Conservation (phyloP, 2,113 vertebrate species). For the Anarhynchus alexandrinus region DNA sequence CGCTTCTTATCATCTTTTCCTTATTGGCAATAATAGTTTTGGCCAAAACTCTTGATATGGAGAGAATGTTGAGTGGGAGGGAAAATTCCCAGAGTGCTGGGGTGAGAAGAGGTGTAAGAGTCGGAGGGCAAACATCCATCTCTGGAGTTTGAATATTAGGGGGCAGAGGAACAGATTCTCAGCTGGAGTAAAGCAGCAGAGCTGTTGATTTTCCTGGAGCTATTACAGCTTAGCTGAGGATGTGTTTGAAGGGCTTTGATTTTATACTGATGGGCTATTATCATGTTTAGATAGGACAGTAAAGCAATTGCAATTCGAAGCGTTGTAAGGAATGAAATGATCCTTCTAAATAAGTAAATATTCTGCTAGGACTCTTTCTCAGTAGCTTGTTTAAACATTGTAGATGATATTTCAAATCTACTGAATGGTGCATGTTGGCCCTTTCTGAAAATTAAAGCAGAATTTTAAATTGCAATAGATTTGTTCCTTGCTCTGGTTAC, state of each 20-base stretch:
- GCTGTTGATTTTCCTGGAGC: background rate
- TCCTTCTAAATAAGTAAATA: background rate
- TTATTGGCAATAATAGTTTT: background rate
- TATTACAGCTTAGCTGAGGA: background rate
- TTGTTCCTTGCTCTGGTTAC: slow-evolving; percentile 78
- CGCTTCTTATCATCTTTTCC: background rate
- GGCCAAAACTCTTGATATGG: background rate
- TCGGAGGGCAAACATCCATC: background rate
- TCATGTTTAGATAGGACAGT: background rate
- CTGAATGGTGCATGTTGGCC: background rate
- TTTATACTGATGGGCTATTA: background rate
- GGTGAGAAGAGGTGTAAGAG: background rate
- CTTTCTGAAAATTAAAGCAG: background rate
- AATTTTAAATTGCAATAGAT: slow-evolving; percentile 65
- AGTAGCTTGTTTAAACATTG: background rate
- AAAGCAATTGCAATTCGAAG: background rate
- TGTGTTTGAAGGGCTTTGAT: background rate
- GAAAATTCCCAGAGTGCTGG: background rate
- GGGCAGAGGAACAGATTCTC: background rate
- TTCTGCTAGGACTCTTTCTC: background rate
- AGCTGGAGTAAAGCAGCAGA: background rate
- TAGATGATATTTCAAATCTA: background rate
- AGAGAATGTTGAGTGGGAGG: background rate
- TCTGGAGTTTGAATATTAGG: background rate
- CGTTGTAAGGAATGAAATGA: background rate